Conservation (phyloP, 2,113 vertebrate genomes). For the Callipepla squamata region DNA sequence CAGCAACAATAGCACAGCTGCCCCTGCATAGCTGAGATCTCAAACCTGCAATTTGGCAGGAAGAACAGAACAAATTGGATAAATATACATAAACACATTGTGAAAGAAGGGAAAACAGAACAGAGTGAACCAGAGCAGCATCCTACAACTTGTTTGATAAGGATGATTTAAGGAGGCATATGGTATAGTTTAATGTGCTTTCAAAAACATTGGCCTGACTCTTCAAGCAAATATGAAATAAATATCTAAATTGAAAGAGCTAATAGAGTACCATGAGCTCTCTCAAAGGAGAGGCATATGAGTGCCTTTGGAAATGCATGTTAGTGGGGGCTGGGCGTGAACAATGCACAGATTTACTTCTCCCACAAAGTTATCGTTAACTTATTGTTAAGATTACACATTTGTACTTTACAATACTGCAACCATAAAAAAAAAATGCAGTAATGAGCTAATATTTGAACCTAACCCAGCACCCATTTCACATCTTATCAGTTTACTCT, state of each 20-base stretch:
- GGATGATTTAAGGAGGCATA: slow-evolving; percentile 82
- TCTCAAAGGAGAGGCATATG: slow-evolving; percentile 37
- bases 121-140: slow-evolving; percentile 76
- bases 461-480: background rate
- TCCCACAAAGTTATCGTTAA: background rate
- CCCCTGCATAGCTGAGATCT: slow-evolving; percentile 71
- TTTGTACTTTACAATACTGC: background rate
- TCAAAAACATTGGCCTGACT: slow-evolving; percentile 80
- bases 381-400: background rate
- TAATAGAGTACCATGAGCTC: slow-evolving; percentile 28
- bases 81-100: slow-evolving; percentile 81
- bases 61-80: slow-evolving; percentile 75
- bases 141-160: slow-evolving; percentile 79
- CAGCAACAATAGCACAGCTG: slow-evolving; percentile 76
- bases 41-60: slow-evolving; percentile 81
- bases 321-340: background rate
- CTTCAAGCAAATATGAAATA: slow-evolving; percentile 74
- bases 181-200: slow-evolving; percentile 82
- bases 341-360: background rate
- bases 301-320: slow-evolving; percentile 25
- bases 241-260: slow-evolving; percentile 68
- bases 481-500: fast-evolving
- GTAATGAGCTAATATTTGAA: background rate
- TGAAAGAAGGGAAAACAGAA: slow-evolving; percentile 77
- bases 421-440: background rate